These are phyloP conservation scores for Varroa destructor DNA, from an alignment of 1,140 invertebrate genomes.

Conservation along the genomic window DNA sequence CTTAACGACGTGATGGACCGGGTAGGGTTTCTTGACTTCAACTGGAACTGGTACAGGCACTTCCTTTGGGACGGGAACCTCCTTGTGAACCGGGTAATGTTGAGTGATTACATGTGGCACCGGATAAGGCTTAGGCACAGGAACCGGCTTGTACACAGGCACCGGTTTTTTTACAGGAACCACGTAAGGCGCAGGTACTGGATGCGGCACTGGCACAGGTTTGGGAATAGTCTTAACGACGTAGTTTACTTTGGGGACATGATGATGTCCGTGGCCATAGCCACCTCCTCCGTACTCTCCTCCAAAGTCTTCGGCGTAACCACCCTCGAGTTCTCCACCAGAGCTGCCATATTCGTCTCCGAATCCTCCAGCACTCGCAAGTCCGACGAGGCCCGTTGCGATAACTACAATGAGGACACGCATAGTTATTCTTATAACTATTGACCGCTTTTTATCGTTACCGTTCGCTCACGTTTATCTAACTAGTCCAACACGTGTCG, in stretches of 20 bases:
- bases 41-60: slow-evolving; percentile 9
- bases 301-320: background rate
- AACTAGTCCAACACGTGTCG: too few relatives aligned
- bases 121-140: slow-evolving; percentile 4
- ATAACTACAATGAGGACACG: slow-evolving; percentile 6
- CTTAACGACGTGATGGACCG: slow-evolving; percentile 20
- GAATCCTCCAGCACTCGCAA: background rate
- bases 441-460: background rate
- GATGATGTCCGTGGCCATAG: background rate
- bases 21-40: slow-evolving; percentile 25
- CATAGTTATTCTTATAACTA: slow-evolving; percentile 6
- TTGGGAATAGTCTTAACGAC: slow-evolving; percentile 6
- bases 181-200: background rate
- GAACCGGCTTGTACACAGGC: slow-evolving; percentile 23
- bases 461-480: too few relatives aligned
- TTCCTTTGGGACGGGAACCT: slow-evolving; percentile 18
- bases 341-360: background rate
- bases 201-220: slow-evolving; percentile 9
- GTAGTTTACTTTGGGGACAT: slow-evolving; percentile 19
- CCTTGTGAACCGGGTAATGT: slow-evolving; percentile 14
- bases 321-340: background rate
- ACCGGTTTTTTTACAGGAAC: slow-evolving; percentile 1
- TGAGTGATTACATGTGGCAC: slow-evolving; percentile 12
- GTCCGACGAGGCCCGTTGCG: background rate
- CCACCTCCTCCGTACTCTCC: background rate